Percentiles rank a stretch among this genome's conserved stretches.
phyloP scores from a whole-genome alignment of 2,888 invertebrate species.

The Brachyopa scutellaris region DNA sequence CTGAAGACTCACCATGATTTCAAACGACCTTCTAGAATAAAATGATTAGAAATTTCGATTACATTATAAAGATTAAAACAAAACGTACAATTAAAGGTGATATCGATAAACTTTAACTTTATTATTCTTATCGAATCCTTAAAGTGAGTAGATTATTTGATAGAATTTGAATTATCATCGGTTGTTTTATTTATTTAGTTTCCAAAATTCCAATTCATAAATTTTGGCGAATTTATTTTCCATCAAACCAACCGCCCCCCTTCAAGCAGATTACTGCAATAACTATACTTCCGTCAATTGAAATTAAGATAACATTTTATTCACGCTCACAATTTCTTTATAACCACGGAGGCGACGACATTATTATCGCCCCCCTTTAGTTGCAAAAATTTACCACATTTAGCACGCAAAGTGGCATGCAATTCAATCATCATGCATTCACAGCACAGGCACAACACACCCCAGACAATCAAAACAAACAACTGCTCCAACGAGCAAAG shows the following conservation, averaged over 20 bases:
- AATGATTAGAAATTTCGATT: too few relatives aligned
- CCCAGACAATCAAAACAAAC: slow-evolving; percentile 19
- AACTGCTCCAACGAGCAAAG: slow-evolving; percentile 28
- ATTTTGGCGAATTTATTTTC: slow-evolving; percentile 20
- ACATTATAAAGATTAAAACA: too few relatives aligned
- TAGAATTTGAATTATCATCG: too few relatives aligned
- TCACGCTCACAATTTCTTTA: slow-evolving; percentile 14
- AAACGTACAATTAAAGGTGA: too few relatives aligned
- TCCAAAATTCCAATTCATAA: too few relatives aligned
- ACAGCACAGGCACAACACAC: slow-evolving; percentile 8
- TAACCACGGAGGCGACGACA: slow-evolving; percentile 32
- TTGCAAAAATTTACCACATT: background rate
- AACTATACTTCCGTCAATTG: slow-evolving; percentile 65
- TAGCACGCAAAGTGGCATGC: slow-evolving; percentile 22
- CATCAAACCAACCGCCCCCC: slow-evolving; percentile 36
- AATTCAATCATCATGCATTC: background rate
- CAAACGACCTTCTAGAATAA: too few relatives aligned
- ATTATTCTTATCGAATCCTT: too few relatives aligned
- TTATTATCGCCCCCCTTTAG: slow-evolving; percentile 38
- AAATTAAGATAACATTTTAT: slow-evolving; percentile 52
- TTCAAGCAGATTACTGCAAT: too few relatives aligned
- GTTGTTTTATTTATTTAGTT: too few relatives aligned
- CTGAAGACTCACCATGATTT: too few relatives aligned
- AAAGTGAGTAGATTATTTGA: too few relatives aligned
- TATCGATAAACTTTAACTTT: too few relatives aligned